Conservation (phyloP, 2,113 vertebrate species). For the Neofelis nebulosa region DNA sequence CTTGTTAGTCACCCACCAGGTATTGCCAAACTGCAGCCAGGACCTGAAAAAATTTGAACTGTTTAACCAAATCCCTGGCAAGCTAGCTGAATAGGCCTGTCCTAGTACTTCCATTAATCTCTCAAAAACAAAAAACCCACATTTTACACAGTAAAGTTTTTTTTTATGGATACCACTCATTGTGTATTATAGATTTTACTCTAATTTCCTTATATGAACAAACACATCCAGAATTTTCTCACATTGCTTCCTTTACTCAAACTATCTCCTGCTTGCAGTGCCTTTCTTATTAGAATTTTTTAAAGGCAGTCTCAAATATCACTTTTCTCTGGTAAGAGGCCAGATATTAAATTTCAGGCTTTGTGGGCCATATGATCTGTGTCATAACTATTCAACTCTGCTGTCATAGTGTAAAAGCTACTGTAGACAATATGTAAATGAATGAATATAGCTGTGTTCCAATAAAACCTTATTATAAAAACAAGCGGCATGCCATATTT, state of each 20-base stretch:
- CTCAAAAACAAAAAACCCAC: neutral
- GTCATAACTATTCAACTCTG: neutral
- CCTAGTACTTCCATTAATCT: neutral
- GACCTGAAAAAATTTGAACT: neutral
- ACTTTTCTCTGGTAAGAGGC: neutral
- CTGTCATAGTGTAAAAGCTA: neutral
- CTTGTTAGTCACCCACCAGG: neutral
- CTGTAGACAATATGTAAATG: neutral
- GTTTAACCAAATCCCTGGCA: neutral
- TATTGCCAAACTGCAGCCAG: neutral
- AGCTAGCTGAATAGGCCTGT: neutral
- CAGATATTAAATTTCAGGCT: neutral
- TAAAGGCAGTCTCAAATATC: neutral
- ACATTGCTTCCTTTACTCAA: neutral
- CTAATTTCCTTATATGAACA: neutral
- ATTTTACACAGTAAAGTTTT: neutral
- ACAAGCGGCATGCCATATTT: neutral
- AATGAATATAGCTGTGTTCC: neutral
- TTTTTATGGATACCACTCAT: neutral
- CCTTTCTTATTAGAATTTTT: conserved; percentile 3
- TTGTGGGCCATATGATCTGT: neutral
- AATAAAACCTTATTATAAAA: conserved; percentile 7
- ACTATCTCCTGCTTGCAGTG: neutral
- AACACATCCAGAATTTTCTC: neutral
- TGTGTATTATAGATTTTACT: neutral